Base-by-base conservation (phyloP, 2,113 vertebrate species). In the Saccopteryx bilineata region DNA sequence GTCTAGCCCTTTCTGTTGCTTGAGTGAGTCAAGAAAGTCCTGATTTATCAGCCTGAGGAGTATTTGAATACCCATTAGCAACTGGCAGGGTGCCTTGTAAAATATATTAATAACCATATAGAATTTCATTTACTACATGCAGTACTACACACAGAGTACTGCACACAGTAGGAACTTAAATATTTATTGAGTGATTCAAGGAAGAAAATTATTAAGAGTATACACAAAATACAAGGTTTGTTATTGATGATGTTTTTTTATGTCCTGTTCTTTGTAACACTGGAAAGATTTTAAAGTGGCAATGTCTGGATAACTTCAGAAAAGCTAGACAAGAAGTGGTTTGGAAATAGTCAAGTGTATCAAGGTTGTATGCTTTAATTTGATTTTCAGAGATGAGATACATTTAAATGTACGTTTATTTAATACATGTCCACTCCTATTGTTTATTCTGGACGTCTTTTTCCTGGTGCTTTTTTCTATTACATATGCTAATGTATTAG, bases 381-480 rank as follows among this genome's bases (percentile, higher is more conserved):
- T 50, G 87, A 95, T 97, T 97, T 89, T 91, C 86, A 76, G 54
- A 79, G 69, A 97, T 91, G 92, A 97, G 93, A 83, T 95, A 93
- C 83, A 52, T 91, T 90, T 89, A 48, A 82, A 46, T 65, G 94
- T 92, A 89, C 24, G 9, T 80, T 97, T 96, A 98, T 97, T 96
- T 91, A 97, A 97, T 98, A 96, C 95, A 50, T 52, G 17, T 68
- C 91, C 78, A 96, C 95, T 86, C 65, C 83, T 95, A 89, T 94
- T 97, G n/a, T 23, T 79, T 93, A 85, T 96, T 96, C 94, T 89
- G 86, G 89, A 95, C 93, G 88, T n/a, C 76, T 56, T 72, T 94
- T 95, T 97, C 95, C 94, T 93, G 87, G 10, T 80, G 56, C 46
- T 61, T 66, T 68, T n/a, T 91, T 85, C 56, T 33, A 61, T 58